Evolutionary conservation across 1,140 invertebrate genomes (phyloP).

Genomic region (Papilio polyxenes): DNA sequence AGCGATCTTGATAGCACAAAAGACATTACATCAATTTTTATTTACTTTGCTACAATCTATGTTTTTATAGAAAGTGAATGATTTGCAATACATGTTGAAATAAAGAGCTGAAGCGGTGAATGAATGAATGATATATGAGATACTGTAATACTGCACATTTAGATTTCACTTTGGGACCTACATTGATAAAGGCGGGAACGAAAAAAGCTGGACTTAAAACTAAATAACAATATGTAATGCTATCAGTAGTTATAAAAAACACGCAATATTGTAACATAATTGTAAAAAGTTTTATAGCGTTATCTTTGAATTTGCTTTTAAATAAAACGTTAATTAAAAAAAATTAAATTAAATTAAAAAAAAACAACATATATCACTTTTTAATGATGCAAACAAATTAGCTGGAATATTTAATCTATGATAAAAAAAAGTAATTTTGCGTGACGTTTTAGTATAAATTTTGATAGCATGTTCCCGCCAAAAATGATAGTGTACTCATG

Average conservation of each 20-base stretch:
- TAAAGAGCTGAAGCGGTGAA: conserved; percentile 40
- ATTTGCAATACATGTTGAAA: conserved; percentile 60
- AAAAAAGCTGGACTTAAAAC: not conserved
- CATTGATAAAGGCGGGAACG: conserved; percentile 42
- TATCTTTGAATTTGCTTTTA: not conserved
- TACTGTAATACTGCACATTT: conserved; percentile 49
- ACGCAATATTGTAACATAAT: not conserved
- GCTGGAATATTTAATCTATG: not conserved
- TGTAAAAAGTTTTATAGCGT: not conserved
- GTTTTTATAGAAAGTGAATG: conserved; percentile 56
- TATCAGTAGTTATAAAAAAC: not conserved
- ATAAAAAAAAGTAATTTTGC: not conserved
- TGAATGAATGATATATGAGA: conserved; percentile 43
- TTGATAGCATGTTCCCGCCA: conserved; percentile 26
- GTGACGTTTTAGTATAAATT: not conserved
- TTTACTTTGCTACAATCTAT: conserved; percentile 66
- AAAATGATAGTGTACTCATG: not conserved
- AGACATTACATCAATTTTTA: conserved; percentile 71
- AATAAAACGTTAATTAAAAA: not conserved
- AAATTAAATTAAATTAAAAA: not conserved
- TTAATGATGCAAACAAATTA: not conserved
- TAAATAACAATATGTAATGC: not conserved
- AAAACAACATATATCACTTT: not conserved
- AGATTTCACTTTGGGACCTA: conserved; percentile 50
- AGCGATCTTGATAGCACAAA: conserved; percentile 71